Conservation (phyloP, 2,113 vertebrate genomes). For the Leucopsar rothschildi region DNA sequence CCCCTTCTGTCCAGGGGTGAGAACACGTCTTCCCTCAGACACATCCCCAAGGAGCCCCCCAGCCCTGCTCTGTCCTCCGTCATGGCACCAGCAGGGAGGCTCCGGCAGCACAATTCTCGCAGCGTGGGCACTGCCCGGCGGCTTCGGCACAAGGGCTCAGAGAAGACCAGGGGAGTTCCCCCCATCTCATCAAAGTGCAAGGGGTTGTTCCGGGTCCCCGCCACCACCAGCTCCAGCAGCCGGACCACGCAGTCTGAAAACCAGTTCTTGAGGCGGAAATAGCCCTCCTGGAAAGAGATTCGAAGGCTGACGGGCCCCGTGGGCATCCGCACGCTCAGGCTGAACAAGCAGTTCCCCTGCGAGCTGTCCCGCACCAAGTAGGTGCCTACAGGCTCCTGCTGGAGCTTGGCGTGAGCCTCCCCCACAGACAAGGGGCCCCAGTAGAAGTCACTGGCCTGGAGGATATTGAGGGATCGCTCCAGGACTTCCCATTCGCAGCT, state of each 20-base stretch:
- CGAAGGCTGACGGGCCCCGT: slow-evolving; percentile 55
- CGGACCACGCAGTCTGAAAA: slow-evolving; percentile 45
- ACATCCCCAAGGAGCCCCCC: neutral
- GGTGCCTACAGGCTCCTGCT: slow-evolving; percentile 56
- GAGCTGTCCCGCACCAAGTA: slow-evolving; percentile 74
- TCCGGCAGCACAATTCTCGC: slow-evolving; percentile 50
- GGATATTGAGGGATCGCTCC: slow-evolving; percentile 63
- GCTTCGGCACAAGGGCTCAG: slow-evolving; percentile 59
- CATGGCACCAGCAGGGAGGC: neutral
- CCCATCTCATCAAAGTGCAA: slow-evolving; percentile 65
- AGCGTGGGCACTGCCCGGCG: slow-evolving; percentile 26
- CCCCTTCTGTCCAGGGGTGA: neutral
- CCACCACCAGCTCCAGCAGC: slow-evolving; percentile 64
- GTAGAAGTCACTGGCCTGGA: slow-evolving; percentile 71
- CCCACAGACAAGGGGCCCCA: slow-evolving; percentile 69
- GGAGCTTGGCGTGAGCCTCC: slow-evolving; percentile 67
- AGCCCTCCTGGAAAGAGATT: slow-evolving; percentile 64
- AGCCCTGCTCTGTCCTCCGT: neutral
- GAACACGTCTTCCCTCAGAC: neutral
- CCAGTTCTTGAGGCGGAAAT: slow-evolving; percentile 65
- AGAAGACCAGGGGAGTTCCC: slow-evolving; percentile 57
- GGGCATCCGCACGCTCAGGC: slow-evolving; percentile 49
- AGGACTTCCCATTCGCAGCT: slow-evolving; percentile 64
- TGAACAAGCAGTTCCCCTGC: slow-evolving; percentile 65
- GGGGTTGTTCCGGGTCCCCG: slow-evolving; percentile 33